Base-by-base conservation (phyloP, 2,888 invertebrate species). In the Nomada flava region DNA sequence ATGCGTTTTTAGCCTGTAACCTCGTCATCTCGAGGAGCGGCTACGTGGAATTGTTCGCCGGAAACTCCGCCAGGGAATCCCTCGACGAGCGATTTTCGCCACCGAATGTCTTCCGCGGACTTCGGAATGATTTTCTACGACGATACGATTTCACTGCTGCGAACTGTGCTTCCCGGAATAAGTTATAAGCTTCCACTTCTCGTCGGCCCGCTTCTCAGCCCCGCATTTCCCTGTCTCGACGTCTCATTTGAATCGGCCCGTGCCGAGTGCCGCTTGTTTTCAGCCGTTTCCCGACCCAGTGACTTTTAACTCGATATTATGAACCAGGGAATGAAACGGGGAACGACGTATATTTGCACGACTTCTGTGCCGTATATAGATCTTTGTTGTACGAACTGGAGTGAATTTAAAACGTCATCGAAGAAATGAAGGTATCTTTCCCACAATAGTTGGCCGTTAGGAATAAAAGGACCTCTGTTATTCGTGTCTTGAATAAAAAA, bases 1-100 rank as follows among this genome's bases (percentile, higher is more conserved):
- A 86, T 84, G 73, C 67, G 63, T 70, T 77, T 77, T 82, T 79
- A 81, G 53, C 52, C 73, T 53, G 65, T 47, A 76, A 79, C 73
- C 69, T 53, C 59, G 15, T 47, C 26, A 59, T 15, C 23, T 42
- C 50, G 50, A 29, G 3, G 15, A 23, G 13, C 26, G 47, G 47
- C 62, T 23, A 20, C 44, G 68, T 23, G 26, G 26, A 57, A 42
- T 68, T 68, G 26, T 20, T 47, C 60, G 13, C 7, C 29, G 18
- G 7, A 15, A 47, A 47, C 47, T 15, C 15, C 29, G 68, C n/a
- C 20, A 10, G 36, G n/a, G 3, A 47, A 57, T 29, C 47, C 18
- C 50, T 13, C 26, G 26, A 15, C n/a, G 36, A 60, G 5, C 55
- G 63, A 76, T 78, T 78, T 53, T 9, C 65, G 20, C 20, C 44